A percentile compares a stretch with the other conserved stretches of the same genome.
Conservation (phyloP, 2,113 vertebrate species). For the Peromyscus californicus region DNA sequence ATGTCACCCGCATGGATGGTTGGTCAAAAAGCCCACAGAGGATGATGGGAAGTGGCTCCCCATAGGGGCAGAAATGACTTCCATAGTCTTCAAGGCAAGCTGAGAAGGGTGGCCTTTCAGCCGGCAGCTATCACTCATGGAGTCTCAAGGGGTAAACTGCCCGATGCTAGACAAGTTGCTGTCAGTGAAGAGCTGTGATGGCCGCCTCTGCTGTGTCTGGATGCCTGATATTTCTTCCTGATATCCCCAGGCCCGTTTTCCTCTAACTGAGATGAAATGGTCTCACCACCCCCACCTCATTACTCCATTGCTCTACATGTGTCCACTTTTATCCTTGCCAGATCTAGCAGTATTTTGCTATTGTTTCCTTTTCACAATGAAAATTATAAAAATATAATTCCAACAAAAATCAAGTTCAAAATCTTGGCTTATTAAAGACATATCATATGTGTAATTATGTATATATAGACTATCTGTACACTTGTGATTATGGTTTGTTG, state of each 20-base stretch:
- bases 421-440: not conserved
- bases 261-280: not conserved
- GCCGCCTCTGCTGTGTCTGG: not conserved
- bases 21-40: not conserved
- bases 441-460: not conserved
- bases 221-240: not conserved
- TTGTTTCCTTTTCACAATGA: not conserved
- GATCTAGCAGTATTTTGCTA: not conserved
- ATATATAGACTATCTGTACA: too few relatives aligned
- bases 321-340: not conserved
- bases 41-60: not conserved
- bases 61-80: not conserved
- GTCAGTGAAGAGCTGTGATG: not conserved
- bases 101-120: not conserved
- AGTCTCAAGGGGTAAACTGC: not conserved
- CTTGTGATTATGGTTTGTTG: not conserved
- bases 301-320: not conserved
- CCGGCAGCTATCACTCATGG: not conserved
- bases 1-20: not conserved
- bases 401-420: not conserved
- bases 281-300: too few relatives aligned
- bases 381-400: not conserved
- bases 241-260: not conserved
- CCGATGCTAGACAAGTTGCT: not conserved
- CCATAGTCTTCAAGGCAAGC: not conserved